phyloP scores from a whole-genome alignment of 2,113 vertebrate species.

The Xenopus tropicalis region UCB_Xtro_10.0 CM004444.2:26533001-26533500 shows the following conservation, averaged over 20 bases:
- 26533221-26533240: neutral
- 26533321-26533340: neutral
- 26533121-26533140: neutral
- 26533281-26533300: constrained; percentile 4
- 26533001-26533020: too few relatives aligned
- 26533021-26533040: too few relatives aligned
- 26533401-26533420: neutral
- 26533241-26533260: constrained; percentile 13
- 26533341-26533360: neutral
- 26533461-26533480: neutral
- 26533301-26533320: constrained; percentile 9
- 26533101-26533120: neutral
- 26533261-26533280: constrained; percentile 15
- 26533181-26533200: constrained; percentile 3
- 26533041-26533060: too few relatives aligned
- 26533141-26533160: neutral
- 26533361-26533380: neutral
- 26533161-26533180: neutral
- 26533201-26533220: constrained; percentile 4
- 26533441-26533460: too few relatives aligned
- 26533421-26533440: neutral
- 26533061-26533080: too few relatives aligned
- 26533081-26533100: too few relatives aligned
- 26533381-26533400: neutral
- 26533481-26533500: constrained; percentile 13